phyloP scores from a whole-genome alignment of 2,113 vertebrate genomes.

The Passer domesticus region DNA sequence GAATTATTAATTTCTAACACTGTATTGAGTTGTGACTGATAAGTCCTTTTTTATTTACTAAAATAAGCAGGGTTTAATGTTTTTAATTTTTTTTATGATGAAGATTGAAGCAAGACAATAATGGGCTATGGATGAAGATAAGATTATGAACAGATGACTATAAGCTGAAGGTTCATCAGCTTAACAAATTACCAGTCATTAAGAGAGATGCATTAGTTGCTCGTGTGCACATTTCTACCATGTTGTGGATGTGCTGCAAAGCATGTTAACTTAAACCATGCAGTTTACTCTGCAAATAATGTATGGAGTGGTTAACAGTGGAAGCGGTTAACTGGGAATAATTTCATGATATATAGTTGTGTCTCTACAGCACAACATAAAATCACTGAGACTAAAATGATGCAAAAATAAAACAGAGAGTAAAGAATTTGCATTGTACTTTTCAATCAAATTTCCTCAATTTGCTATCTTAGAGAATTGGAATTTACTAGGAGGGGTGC shows the following conservation, averaged over 20 bases:
- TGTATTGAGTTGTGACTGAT: neutral
- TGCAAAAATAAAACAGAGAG: neutral
- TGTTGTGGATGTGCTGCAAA: neutral
- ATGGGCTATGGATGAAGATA: neutral
- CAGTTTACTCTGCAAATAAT: neutral
- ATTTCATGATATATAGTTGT: neutral
- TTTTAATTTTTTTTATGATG: neutral
- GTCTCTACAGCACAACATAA: rapidly evolving
- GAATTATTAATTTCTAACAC: neutral
- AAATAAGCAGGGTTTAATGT: neutral
- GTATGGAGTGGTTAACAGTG: neutral
- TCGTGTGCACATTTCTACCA: neutral
- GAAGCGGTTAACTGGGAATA: neutral
- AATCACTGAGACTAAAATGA: neutral
- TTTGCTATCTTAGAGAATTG: neutral
- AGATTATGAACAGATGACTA: conserved; percentile 3
- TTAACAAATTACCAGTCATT: conserved; percentile 40
- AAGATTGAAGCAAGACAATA: neutral
- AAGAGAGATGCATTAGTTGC: conserved; percentile 3
- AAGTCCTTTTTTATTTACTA: neutral
- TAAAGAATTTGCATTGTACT: neutral
- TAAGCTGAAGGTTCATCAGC: conserved; percentile 19
- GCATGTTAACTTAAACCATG: neutral
- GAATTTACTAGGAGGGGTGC: neutral
- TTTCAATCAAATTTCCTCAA: neutral